Base-by-base conservation (phyloP, 2,888 invertebrate species). In the Calliphora vomitoria region DNA sequence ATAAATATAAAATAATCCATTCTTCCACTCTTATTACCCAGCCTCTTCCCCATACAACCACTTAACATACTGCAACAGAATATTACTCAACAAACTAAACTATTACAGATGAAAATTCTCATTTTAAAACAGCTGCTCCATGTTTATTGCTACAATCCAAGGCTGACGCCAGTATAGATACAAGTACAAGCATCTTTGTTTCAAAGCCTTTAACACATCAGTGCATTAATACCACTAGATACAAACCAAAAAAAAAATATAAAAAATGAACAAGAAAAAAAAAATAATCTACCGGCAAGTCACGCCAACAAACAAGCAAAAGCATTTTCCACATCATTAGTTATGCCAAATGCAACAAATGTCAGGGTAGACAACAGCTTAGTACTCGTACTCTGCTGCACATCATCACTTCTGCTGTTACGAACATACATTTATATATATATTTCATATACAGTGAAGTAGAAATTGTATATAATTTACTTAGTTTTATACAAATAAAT, bases 311-410 rank as follows among this genome's bases (percentile, higher is more conserved):
- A 68, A 55, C 68, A 83, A 89, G 75, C 38, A 82, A 87, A 89
- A 89, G 91, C 90, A 91, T 91, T 91, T 91, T 91, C 91, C 92
- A 91, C 91, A 91, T 92, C 91, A 92, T 91, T 91, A 92, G 92
- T 91, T 91, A 88, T 89, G 90, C 89, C 90, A 89, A 91, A 69
- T 89, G 91, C 75, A 85, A 80, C 89, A 87, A 84, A 87, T 84
- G 80, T 74, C 71, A 74, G 44, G 72, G 38, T 20, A 53, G 41
- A 72, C 66, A 83, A 66, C 80, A 72, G 71, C 69, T 80, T 47
- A 78, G 60, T 60, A 41, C 25, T n/a, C 31, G 20, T 69, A n/a
- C 50, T 44, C 8, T 20, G 44, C 72, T 15, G 55, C 44, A 31
- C 18, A 35, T 35, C n/a, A 64, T 18, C 18, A 64, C 11, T 72